Conservation (phyloP, 2,888 invertebrate species). For the Noctuana brunneofusca region DNA sequence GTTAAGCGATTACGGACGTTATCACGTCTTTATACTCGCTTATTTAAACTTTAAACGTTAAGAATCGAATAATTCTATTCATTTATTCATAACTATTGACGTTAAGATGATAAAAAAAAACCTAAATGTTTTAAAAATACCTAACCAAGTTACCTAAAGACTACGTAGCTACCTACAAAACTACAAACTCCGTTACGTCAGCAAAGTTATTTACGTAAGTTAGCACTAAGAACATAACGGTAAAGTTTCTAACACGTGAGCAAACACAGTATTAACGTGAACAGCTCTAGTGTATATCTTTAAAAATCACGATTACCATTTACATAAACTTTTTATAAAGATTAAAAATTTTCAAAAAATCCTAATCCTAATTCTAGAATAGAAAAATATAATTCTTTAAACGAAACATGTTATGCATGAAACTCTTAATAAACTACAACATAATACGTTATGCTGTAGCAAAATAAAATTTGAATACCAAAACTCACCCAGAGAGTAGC, state of each 20-base stretch:
- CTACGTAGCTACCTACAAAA: too few species aligned
- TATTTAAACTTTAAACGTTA: too few species aligned
- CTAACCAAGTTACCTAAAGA: too few species aligned
- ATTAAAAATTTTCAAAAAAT: not conserved
- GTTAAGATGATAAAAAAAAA: too few species aligned
- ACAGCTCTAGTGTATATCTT: not conserved
- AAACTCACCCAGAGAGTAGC: conserved; percentile 67
- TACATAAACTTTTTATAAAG: not conserved
- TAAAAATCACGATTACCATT: not conserved
- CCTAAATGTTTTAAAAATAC: too few species aligned
- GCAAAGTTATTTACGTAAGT: not conserved
- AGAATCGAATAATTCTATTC: too few species aligned
- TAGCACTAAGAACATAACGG: not conserved
- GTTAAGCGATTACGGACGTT: too few species aligned
- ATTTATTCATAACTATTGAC: too few species aligned
- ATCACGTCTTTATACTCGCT: too few species aligned
- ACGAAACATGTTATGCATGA: not conserved
- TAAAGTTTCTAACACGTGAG: not conserved
- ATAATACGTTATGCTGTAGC: not conserved
- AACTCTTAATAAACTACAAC: not conserved
- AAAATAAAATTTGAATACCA: conserved; percentile 11
- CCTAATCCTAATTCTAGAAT: too few species aligned
- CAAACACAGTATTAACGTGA: not conserved
- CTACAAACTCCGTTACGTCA: not conserved
- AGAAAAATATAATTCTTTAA: not conserved